phyloP scores from a whole-genome alignment of 2,797 vertebrate genomes.

The Onychomys arenicola region DNA sequence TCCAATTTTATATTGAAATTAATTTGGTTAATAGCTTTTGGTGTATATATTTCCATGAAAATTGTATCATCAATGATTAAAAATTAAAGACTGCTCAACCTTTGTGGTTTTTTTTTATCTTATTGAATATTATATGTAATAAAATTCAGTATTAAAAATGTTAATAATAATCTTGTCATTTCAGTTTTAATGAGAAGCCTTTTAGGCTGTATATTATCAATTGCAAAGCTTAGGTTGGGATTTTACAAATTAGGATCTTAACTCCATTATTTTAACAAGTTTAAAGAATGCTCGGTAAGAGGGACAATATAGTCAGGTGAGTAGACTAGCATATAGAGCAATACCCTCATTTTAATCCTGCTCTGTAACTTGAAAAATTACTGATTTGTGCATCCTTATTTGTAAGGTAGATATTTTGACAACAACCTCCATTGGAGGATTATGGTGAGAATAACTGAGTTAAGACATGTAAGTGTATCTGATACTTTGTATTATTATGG shows the following conservation, averaged over 20 bases:
- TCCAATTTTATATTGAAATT: conserved; percentile 29
- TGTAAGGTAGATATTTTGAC: neutral
- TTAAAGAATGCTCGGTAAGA: neutral
- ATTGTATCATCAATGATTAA: neutral
- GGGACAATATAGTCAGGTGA: neutral
- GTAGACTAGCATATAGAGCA: neutral
- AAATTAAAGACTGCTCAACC: neutral
- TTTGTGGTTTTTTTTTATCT: neutral
- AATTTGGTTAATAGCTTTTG: conserved; percentile 6
- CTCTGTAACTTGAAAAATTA: neutral
- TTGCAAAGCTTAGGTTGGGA: neutral
- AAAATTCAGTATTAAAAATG: neutral
- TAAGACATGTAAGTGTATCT: neutral
- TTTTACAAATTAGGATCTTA: neutral
- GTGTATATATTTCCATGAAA: neutral
- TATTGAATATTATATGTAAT: neutral
- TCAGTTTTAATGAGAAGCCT: conserved; percentile 15
- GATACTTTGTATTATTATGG: neutral
- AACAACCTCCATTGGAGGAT: neutral
- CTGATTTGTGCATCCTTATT: neutral
- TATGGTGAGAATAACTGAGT: neutral
- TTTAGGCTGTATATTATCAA: neutral
- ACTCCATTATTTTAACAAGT: neutral
- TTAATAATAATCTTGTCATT: neutral
- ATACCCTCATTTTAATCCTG: neutral